Base-by-base conservation (phyloP, 2,888 invertebrate genomes). In the Abscondita cerata region DNA sequence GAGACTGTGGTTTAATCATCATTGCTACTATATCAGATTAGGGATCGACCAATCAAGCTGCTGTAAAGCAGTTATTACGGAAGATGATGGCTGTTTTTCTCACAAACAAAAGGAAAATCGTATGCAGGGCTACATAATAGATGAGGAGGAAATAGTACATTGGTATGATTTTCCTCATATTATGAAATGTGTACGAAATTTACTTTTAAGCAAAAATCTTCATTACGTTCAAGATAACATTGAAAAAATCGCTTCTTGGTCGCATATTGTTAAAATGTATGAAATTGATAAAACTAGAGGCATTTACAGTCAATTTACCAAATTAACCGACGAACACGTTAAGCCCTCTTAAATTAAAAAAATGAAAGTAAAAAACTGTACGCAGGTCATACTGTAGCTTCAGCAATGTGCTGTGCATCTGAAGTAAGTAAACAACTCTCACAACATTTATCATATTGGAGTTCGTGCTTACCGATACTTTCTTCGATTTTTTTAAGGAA, bases 321-420 rank as follows among this genome's bases (percentile, higher is more conserved):
- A 44, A 44, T 11, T 44, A 4, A 44, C 13, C 4, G n/a, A 44
- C 15, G 44, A 44, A 11, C 44, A 44, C 13, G 44, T 44, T 8
- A 1, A 8, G 2, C 18, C 44, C n/a, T 1, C 8, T 6, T 31
- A 50, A 50, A 50, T 50, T 50, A 3, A 33, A 50, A 50, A 50
- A 50, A 50, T 50, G 50, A 20, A 31, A 12, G 50, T 31, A 3
- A 25, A 34, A 31, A 50, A 31, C 13, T 8, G 8, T 31, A 9
- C 50, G 13, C 50, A 50, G n/a, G 31, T 13, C 50, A 31, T 31
- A 50, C 50, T 11, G 31, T 50, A n/a, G 50, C n/a, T 13, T 31
- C 50, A 5, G 50, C 50, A 8, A 50, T 50, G 31, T 1, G 5
- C 31, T 9, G 1, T 11, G 33, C 31, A 8, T 6, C 33, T 31